Conservation (phyloP, 2,888 invertebrate species). For the Ditula angustiorana region DNA sequence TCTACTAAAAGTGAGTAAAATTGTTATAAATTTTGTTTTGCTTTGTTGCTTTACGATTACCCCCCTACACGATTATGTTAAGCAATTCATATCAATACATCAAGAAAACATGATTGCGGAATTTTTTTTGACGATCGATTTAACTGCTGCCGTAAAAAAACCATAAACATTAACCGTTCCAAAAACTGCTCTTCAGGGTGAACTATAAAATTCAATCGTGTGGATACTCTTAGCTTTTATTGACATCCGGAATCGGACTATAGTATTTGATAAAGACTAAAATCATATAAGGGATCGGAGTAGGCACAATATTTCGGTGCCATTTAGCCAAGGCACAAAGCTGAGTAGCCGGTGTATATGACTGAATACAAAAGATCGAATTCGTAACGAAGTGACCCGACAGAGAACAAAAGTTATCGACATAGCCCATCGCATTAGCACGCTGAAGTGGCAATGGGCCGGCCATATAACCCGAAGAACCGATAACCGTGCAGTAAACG, state of each 20-base stretch:
- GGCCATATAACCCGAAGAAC: too few relatives aligned
- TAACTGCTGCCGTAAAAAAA: conserved; percentile 62
- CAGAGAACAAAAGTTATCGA: too few relatives aligned
- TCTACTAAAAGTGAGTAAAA: too few relatives aligned
- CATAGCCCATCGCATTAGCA: too few relatives aligned
- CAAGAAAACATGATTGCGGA: conserved; percentile 40
- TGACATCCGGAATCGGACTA: neutral
- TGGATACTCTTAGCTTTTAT: conserved; percentile 6
- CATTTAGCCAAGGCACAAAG: too few relatives aligned
- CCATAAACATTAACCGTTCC: conserved; percentile 56
- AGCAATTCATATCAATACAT: neutral
- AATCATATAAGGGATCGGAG: neutral
- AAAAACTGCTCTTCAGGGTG: conserved; percentile 49
- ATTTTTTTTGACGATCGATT: conserved; percentile 62
- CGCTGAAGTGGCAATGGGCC: too few relatives aligned
- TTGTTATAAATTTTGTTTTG: too few relatives aligned
- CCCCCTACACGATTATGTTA: neutral
- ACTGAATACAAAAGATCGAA: too few relatives aligned
- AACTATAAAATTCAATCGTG: conserved; percentile 22
- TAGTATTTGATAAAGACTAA: neutral
- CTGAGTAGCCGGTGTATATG: too few relatives aligned
- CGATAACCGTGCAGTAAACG: too few relatives aligned
- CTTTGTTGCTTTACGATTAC: neutral
- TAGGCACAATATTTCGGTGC: too few relatives aligned
- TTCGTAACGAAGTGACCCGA: too few relatives aligned